A percentile compares a stretch with the other conserved stretches of the same genome.
These are phyloP conservation scores for Ypsolopha sequella DNA, from an alignment of 2,888 invertebrate genomes.

Conservation along the genomic window DNA sequence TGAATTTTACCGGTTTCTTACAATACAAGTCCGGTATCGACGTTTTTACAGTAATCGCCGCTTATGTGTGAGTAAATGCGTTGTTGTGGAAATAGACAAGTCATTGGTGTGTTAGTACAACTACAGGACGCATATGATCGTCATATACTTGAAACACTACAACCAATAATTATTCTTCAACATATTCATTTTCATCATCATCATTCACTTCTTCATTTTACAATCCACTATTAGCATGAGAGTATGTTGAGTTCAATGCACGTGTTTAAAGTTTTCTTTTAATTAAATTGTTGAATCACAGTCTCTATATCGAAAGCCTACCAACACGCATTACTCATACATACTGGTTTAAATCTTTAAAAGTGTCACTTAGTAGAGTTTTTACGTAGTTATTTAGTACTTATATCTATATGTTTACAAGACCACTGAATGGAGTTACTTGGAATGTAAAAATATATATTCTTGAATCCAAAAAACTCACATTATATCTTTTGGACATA, in stretches of 20 bases:
- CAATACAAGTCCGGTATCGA: conserved; percentile 36
- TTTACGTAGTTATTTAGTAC: neutral
- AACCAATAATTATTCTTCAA: conserved; percentile 13
- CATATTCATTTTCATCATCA: conserved; percentile 26
- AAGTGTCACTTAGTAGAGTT: neutral
- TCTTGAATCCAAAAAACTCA: neutral
- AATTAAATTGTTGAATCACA: conserved; percentile 1
- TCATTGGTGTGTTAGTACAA: conserved; percentile 10
- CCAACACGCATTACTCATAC: conserved; percentile 69
- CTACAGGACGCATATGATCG: neutral
- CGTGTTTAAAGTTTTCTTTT: conserved; percentile 29
- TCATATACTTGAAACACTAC: conserved; percentile 21
- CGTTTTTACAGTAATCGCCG: conserved; percentile 49
- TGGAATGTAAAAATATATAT: conserved; percentile 25
- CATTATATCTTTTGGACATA: conserved; percentile 9
- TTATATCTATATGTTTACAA: conserved; percentile 26
- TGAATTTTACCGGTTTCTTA: conserved; percentile 16
- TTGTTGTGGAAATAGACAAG: conserved; percentile 41
- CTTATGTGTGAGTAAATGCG: conserved; percentile 71
- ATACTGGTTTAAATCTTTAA: conserved; percentile 33
- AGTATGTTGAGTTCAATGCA: conserved; percentile 27
- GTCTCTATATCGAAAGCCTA: conserved; percentile 1
- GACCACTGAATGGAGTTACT: conserved; percentile 53
- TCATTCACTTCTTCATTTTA: conserved; percentile 25
- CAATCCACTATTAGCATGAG: conserved; percentile 30